Percentiles rank a stretch among this genome's conserved stretches.
phyloP scores from a whole-genome alignment of 2,113 vertebrate genomes.

The Taurulus bubalis region DNA sequence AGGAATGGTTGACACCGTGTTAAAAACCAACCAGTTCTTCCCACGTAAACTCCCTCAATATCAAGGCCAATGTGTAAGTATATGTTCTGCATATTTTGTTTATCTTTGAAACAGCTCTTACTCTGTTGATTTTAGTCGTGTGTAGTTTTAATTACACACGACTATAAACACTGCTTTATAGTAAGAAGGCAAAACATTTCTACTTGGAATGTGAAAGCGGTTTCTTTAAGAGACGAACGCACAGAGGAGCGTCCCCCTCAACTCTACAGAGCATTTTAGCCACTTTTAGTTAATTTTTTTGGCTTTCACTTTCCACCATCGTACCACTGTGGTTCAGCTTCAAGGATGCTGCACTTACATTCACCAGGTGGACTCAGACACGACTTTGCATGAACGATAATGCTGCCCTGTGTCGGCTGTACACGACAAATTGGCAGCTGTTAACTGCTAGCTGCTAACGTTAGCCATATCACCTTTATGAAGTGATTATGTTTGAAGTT shows the following conservation, averaged over 20 bases:
- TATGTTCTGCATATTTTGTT: background rate
- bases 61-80: constrained; percentile 75
- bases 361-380: background rate
- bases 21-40: constrained; percentile 76
- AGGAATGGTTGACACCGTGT: constrained; percentile 55
- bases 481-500: background rate
- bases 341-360: no score
- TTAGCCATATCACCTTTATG: background rate
- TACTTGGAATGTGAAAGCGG: no score
- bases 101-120: background rate
- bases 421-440: background rate
- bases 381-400: background rate
- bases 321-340: no score
- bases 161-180: background rate
- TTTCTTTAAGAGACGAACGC: no score
- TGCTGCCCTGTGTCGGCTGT: background rate
- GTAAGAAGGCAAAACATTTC: background rate
- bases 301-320: no score
- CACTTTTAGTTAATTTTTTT: no score
- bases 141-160: background rate
- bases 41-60: constrained; percentile 76
- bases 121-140: background rate
- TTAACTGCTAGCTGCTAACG: background rate
- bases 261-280: no score
- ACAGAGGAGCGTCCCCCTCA: background rate